Conservation (phyloP, 2,888 invertebrate genomes). For the Polyommatus icarus region DNA sequence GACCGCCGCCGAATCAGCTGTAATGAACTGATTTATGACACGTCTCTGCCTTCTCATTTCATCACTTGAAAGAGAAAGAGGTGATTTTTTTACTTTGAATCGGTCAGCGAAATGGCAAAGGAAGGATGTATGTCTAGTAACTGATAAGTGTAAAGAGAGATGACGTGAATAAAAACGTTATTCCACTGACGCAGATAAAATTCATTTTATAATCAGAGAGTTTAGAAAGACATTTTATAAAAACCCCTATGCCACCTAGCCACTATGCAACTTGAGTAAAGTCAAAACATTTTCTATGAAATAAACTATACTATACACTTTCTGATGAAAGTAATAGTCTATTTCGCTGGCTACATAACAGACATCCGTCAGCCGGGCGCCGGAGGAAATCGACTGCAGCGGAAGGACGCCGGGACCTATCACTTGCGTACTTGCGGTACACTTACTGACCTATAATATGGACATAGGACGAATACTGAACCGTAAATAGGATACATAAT, state of each 20-base stretch:
- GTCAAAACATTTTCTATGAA: background rate
- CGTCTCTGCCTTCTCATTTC: background rate
- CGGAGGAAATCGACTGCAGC: conserved; percentile 31
- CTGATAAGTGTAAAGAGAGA: background rate
- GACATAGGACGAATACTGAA: no score
- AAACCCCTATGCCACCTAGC: background rate
- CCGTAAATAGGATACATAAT: no score
- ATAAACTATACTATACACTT: background rate
- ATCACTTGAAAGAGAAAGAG: background rate
- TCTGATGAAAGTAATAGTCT: background rate
- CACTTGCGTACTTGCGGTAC: background rate
- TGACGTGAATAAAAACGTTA: background rate
- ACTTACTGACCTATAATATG: background rate
- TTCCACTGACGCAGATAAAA: background rate
- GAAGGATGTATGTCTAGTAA: background rate
- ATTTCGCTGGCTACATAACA: background rate
- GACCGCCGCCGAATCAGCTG: conserved; percentile 34
- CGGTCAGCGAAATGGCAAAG: background rate
- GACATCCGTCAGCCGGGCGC: conserved; percentile 21
- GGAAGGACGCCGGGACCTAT: conserved; percentile 20
- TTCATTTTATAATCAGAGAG: no score
- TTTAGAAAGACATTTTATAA: no score
- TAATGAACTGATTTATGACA: background rate
- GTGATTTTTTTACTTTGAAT: background rate
- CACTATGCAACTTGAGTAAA: no score